phyloP scores from a whole-genome alignment of 2,113 vertebrate species.

The Miniopterus natalensis region DNA sequence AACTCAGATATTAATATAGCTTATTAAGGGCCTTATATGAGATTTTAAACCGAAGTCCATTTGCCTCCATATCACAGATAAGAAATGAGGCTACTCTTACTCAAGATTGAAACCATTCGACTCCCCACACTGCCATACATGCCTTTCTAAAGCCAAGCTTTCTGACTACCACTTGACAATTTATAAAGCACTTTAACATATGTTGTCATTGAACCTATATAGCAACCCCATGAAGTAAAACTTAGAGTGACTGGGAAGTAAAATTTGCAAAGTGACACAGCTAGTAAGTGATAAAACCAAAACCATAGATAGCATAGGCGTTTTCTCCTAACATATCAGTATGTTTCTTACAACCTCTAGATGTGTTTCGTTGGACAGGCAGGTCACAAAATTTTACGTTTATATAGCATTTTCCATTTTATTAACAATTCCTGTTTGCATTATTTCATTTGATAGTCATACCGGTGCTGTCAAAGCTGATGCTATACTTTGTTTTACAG shows the following conservation, averaged over 20 bases:
- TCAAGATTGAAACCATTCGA: background rate
- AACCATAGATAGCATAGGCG: background rate
- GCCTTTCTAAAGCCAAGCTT: background rate
- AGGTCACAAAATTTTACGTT: background rate
- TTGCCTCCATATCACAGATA: background rate
- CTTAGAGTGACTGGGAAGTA: background rate
- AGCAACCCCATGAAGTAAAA: background rate
- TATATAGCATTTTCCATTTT: background rate
- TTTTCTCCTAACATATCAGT: background rate
- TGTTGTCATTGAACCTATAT: background rate
- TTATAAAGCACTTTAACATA: background rate
- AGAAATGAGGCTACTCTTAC: background rate
- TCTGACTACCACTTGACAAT: background rate
- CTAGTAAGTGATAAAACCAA: background rate
- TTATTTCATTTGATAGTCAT: background rate
- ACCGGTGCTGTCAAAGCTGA: background rate
- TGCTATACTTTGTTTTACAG: background rate
- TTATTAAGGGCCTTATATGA: background rate
- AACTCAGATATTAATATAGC: background rate
- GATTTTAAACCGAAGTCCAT: background rate
- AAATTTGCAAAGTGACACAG: background rate
- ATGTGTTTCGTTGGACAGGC: background rate
- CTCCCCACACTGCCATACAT: background rate
- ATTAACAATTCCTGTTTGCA: background rate
- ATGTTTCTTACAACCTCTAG: background rate